phyloP scores from a whole-genome alignment of 2,888 invertebrate genomes.

The Nipponacmea schrenckii region DNA sequence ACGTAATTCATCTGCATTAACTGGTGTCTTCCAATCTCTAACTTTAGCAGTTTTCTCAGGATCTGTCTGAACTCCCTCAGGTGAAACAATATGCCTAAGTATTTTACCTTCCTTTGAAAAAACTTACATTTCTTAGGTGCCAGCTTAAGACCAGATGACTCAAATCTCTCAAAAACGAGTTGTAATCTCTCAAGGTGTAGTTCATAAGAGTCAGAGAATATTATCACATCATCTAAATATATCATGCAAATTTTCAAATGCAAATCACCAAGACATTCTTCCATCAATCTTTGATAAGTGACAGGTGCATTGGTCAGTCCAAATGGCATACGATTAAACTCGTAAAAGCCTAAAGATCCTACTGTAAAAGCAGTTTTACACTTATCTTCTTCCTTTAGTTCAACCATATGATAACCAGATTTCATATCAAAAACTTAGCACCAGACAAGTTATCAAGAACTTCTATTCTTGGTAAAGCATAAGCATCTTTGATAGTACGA shows the following conservation, averaged over 20 bases:
- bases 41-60: constrained; percentile 24
- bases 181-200: constrained; percentile 6
- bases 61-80: constrained; percentile 24
- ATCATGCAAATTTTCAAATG: too few relatives aligned
- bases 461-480: too few relatives aligned
- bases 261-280: too few relatives aligned
- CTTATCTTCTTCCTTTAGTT: constrained; percentile 27
- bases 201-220: too few relatives aligned
- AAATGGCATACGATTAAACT: constrained; percentile 21
- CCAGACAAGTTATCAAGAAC: not conserved
- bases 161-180: constrained; percentile 8
- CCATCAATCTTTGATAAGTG: too few relatives aligned
- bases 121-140: too few relatives aligned
- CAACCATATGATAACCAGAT: constrained; percentile 26
- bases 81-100: constrained; percentile 28
- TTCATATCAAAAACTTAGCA: constrained; percentile 25
- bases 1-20: constrained; percentile 13
- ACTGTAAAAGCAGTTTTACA: constrained; percentile 33
- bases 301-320: too few relatives aligned
- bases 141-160: too few relatives aligned
- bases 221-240: too few relatives aligned
- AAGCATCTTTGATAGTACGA: too few relatives aligned
- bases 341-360: constrained; percentile 26
- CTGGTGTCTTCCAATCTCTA: constrained; percentile 23
- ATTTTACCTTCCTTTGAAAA: constrained; percentile 20